These are phyloP conservation scores for Muscina levida DNA, from an alignment of 2,888 invertebrate species.

Conservation along the genomic window DNA sequence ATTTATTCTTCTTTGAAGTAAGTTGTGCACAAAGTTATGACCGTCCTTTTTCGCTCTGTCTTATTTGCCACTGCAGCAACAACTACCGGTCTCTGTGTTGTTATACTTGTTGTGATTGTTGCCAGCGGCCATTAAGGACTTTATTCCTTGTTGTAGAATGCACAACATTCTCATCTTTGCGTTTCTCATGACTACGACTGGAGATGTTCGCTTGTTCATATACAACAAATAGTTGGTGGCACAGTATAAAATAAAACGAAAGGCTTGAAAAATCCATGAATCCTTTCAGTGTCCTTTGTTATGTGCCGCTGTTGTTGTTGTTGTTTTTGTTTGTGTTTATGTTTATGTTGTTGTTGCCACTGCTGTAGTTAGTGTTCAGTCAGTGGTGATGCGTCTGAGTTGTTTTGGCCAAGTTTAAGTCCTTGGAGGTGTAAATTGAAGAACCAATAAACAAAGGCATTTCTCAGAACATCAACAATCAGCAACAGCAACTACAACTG, in stretches of 20 bases:
- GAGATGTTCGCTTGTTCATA: too few species aligned
- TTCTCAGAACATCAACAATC: conserved; percentile 53
- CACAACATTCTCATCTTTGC: conserved; percentile 5
- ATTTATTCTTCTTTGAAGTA: not conserved
- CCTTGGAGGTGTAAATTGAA: conserved; percentile 77
- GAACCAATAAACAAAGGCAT: conserved; percentile 75
- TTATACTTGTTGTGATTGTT: conserved; percentile 16
- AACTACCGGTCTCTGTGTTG: not conserved
- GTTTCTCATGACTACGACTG: conserved; percentile 17
- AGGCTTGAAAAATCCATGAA: conserved; percentile 12
- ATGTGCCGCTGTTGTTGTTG: not conserved
- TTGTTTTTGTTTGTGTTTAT: too few species aligned
- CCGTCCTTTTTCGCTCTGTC: not conserved
- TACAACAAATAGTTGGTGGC: conserved; percentile 17
- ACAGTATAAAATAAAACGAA: conserved; percentile 10
- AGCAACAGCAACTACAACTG: conserved; percentile 10
- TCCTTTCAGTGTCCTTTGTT: not conserved
- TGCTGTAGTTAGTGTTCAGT: not conserved
- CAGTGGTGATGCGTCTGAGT: conserved; percentile 12
- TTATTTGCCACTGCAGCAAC: not conserved
- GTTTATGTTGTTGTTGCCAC: not conserved
- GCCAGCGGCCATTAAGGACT: conserved; percentile 31
- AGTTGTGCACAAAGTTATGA: conserved; percentile 1
- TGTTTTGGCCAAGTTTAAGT: conserved; percentile 65
- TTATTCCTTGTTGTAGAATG: conserved; percentile 30